Conservation (phyloP, 2,113 vertebrate genomes). For the Austrofundulus limnaeus region DNA sequence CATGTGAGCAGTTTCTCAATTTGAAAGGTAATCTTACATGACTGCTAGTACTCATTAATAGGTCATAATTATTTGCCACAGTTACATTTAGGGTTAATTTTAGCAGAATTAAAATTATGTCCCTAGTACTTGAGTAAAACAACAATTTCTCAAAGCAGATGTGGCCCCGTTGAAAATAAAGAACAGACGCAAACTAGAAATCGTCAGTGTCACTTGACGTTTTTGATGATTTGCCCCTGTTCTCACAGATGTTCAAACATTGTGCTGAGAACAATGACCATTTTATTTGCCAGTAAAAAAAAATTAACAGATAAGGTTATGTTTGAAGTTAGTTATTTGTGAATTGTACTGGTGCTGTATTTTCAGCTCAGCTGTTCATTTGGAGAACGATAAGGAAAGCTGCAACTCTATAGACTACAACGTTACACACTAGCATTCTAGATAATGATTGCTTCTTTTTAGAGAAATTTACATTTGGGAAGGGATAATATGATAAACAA, state of each 20-base stretch:
- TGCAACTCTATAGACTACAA: not conserved
- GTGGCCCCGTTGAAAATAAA: constrained; percentile 20
- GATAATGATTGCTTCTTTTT: not conserved
- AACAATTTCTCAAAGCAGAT: constrained; percentile 9
- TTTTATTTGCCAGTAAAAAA: constrained; percentile 20
- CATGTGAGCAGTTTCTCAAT: constrained; percentile 34
- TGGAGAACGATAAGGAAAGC: not conserved
- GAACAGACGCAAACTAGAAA: constrained; percentile 32
- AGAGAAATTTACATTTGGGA: constrained; percentile 12
- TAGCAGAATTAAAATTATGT: constrained; percentile 7
- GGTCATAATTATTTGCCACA: constrained; percentile 25
- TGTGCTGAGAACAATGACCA: constrained; percentile 13
- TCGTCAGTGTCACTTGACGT: constrained; percentile 18
- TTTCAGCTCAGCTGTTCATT: not conserved
- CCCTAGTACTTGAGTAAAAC: constrained; percentile 10
- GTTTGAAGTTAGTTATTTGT: not conserved
- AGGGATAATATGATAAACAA: not conserved
- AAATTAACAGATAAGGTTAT: constrained; percentile 4
- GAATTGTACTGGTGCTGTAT: constrained; percentile 1
- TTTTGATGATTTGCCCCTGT: not conserved
- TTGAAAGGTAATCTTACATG: constrained; percentile 69
- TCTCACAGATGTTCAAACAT: constrained; percentile 42
- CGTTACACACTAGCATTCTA: not conserved
- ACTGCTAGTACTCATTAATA: constrained; percentile 26
- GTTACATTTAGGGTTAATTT: constrained; percentile 29